Base-by-base conservation (phyloP, 2,888 invertebrate genomes). In the Brenthis hecate region DNA sequence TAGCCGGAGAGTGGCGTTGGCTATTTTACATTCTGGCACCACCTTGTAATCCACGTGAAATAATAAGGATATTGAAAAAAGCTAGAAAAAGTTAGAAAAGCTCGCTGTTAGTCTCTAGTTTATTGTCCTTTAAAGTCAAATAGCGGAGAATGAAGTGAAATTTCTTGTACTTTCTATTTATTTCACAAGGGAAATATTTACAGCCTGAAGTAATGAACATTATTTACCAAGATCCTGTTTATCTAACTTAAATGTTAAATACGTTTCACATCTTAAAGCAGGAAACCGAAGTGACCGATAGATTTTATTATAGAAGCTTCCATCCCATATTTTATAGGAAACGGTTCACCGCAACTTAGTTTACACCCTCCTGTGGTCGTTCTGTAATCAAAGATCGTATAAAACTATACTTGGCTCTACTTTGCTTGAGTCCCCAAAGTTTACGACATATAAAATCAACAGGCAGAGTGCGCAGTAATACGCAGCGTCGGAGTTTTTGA, bases 401-500 rank as follows among this genome's bases (percentile, higher is more conserved):
- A 81, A 81, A 83, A 74, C 64, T 74, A 80, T 81, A 78, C 80
- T 80, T 80, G 82, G 73, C 60, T 74, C 80, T 81, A 80, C 79
- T 80, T 81, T 81, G 80, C 81, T 78, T 73, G 71, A 80, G 77
- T 76, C 75, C 67, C 72, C 74, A 68, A 61, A 69, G 66, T 81
- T 83, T 82, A 81, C 76, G 80, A 76, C 73, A 76, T 70, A 72
- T 71, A 68, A 74, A 75, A 75, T 80, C 80, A 82, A 80, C 81
- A 80, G 80, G 68, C 72, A 57, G 23, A 14, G 65, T 36, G 56
- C 13, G 61, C 43, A 8, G 50, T 67, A 61, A 65, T 53, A 32
- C 36, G 60, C 19, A 16, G 36, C 56, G 53, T 19, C 19, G 57
- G 47, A 65, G n/a, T 36, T 62, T 56, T 55, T 56, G 36, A 43